These are phyloP conservation scores for Myotis pilosus DNA, from an alignment of 2,797 vertebrate genomes.

Conservation along the genomic window DNA sequence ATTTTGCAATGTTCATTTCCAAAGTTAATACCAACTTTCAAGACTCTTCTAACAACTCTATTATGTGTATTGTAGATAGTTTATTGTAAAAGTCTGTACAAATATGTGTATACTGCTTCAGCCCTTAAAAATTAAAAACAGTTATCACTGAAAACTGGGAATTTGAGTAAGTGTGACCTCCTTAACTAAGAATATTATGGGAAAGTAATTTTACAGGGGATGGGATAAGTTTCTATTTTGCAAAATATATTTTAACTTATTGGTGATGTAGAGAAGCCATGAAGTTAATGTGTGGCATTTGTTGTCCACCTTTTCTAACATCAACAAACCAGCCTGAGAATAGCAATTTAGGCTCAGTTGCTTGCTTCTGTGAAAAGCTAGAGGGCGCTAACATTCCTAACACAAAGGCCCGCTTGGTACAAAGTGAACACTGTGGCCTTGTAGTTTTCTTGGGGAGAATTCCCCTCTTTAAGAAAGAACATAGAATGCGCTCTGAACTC, in stretches of 20 bases:
- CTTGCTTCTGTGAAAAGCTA: background rate
- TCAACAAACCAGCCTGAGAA: background rate
- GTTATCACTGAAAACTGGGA: background rate
- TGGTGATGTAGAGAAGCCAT: background rate
- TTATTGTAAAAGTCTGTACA: background rate
- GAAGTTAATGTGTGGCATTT: background rate
- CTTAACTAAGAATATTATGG: background rate
- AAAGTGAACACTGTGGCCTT: background rate
- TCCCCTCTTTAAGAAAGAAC: background rate
- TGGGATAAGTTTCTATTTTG: background rate
- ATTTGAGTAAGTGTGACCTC: background rate
- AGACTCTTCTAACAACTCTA: background rate
- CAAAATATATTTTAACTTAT: background rate
- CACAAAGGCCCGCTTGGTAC: background rate
- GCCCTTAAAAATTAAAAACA: background rate
- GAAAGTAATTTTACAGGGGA: background rate
- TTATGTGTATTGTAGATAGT: background rate
- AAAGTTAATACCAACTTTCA: background rate
- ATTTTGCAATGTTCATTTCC: constrained; percentile 3
- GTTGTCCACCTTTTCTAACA: background rate
- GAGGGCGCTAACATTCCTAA: background rate
- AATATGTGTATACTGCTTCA: background rate
- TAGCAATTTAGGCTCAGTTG: background rate
- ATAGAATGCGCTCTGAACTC: background rate
- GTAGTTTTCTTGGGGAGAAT: background rate